Conservation (phyloP, 2,888 invertebrate species). For the Conchocele bisecta region DNA sequence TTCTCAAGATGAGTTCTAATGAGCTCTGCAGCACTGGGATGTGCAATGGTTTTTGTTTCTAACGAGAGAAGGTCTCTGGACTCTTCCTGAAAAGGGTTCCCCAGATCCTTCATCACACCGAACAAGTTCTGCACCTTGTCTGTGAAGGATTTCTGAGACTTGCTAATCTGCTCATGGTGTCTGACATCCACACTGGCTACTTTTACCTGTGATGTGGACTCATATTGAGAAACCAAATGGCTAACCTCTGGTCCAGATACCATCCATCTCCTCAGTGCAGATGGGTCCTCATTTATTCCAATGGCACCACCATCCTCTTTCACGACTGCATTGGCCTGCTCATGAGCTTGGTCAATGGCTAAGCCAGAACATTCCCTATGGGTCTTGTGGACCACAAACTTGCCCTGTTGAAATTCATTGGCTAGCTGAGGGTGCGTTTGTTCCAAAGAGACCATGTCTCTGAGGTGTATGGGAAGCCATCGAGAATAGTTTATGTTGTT, state of each 20-base stretch:
- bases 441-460: conserved; percentile 55
- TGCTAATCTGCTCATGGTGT: conserved; percentile 12
- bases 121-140: conserved; percentile 5
- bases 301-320: conserved; percentile 65
- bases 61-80: conserved; percentile 33
- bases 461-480: too few species aligned
- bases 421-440: conserved; percentile 47
- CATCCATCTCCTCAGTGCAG: conserved; percentile 65
- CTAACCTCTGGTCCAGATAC: conserved; percentile 60
- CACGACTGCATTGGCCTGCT: conserved; percentile 63
- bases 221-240: conserved; percentile 39
- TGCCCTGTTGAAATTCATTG: conserved; percentile 53
- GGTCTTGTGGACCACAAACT: conserved; percentile 60
- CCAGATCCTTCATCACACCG: conserved; percentile 13
- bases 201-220: conserved; percentile 9
- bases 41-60: conserved; percentile 52
- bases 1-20: too few species aligned
- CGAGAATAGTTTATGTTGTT: conserved; percentile 15
- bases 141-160: not conserved
- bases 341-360: conserved; percentile 64
- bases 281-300: conserved; percentile 58
- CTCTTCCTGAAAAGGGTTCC: conserved; percentile 14
- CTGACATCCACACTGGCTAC: not conserved
- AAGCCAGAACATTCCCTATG: conserved; percentile 47
- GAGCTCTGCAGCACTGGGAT: too few species aligned